Conservation (phyloP, 1,140 invertebrate species). For the Diachasma alloeum region DNA sequence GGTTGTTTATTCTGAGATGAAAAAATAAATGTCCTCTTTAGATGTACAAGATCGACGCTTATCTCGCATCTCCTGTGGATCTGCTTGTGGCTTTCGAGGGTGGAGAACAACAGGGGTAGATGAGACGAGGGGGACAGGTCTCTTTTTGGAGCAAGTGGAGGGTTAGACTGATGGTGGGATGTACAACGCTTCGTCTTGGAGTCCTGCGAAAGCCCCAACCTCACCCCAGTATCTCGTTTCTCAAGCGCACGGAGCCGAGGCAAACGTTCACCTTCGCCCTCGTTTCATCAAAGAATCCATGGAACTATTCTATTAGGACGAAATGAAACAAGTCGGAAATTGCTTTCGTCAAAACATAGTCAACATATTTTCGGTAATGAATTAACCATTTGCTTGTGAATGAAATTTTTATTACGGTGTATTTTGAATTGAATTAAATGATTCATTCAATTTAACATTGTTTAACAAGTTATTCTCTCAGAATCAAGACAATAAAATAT, state of each 20-base stretch:
- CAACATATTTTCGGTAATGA: too few species aligned
- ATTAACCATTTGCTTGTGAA: too few species aligned
- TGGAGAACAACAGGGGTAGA: background rate
- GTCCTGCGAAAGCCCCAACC: conserved; percentile 27
- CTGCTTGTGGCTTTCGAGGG: conserved; percentile 20
- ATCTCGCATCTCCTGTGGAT: conserved; percentile 33
- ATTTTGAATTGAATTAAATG: too few species aligned
- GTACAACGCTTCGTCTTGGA: conserved; percentile 31
- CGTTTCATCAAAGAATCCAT: too few species aligned
- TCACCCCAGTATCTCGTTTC: background rate
- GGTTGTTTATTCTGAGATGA: background rate
- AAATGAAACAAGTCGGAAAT: too few species aligned
- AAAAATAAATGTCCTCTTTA: conserved; percentile 2
- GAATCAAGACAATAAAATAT: too few species aligned
- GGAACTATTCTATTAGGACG: too few species aligned
- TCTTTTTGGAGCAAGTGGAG: conserved; percentile 11
- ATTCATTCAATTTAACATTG: too few species aligned
- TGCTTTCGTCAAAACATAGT: too few species aligned
- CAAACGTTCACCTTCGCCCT: too few species aligned
- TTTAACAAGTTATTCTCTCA: too few species aligned
- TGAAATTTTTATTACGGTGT: too few species aligned
- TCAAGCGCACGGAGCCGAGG: background rate
- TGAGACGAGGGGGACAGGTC: background rate
- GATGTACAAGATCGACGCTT: conserved; percentile 27
- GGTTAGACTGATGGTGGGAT: background rate